A percentile compares a stretch with the other conserved stretches of the same genome.
Conservation (phyloP, 2,113 vertebrate genomes). For the Nettapus auritus region DNA sequence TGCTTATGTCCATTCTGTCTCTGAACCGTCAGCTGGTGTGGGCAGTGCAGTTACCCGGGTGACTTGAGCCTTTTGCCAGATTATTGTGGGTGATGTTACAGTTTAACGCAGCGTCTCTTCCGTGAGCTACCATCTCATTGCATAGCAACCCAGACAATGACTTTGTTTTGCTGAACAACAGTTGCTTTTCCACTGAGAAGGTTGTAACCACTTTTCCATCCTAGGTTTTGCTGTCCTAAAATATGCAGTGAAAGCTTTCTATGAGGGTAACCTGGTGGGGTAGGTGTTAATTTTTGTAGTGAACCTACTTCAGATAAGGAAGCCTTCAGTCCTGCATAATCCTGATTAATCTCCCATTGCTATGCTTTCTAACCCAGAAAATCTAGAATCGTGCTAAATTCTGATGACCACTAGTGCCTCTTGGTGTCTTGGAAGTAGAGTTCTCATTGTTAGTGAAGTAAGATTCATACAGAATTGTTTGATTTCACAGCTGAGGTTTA, state of each 20-base stretch:
- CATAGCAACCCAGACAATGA: neutral
- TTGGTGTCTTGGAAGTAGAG: neutral
- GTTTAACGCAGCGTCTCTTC: neutral
- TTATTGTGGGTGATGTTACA: accelerated
- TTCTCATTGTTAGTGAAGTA: neutral
- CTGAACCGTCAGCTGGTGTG: accelerated
- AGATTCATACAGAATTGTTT: neutral
- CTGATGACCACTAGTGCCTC: slow-evolving; percentile 22
- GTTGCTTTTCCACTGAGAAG: neutral
- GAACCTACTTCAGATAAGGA: neutral
- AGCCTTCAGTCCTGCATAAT: neutral
- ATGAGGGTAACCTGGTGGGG: neutral
- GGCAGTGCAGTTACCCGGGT: neutral
- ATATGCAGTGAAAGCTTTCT: neutral
- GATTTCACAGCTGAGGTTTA: neutral
- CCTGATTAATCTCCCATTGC: neutral
- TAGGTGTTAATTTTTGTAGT: neutral
- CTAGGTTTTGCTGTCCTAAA: neutral
- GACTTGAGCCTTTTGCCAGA: neutral
- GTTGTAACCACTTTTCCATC: neutral
- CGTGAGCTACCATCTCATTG: neutral
- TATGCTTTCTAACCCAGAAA: neutral
- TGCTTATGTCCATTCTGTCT: neutral
- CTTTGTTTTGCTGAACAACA: neutral
- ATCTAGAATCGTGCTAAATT: neutral